Evolutionary conservation across 2,888 invertebrate species (phyloP).

Genomic region (Diadromus collaris): DNA sequence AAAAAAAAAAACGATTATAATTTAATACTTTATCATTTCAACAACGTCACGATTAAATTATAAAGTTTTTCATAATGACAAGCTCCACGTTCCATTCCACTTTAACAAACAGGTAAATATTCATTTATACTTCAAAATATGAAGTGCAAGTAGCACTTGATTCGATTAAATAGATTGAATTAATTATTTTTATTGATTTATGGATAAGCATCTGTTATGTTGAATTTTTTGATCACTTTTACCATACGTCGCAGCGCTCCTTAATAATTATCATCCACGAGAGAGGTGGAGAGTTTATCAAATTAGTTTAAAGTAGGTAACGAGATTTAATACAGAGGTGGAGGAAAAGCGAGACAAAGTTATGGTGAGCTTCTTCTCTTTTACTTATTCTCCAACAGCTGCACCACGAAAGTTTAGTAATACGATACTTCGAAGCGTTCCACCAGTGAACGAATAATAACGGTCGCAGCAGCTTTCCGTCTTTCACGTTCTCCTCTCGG

Average conservation of each 20-base stretch:
- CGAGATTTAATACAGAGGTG: conserved; percentile 40
- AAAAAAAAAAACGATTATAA: conserved; percentile 3
- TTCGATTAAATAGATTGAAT: background rate
- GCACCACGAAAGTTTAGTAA: conserved; percentile 57
- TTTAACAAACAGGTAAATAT: background rate
- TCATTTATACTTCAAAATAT: background rate
- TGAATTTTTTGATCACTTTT: background rate
- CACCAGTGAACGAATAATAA: conserved; percentile 21
- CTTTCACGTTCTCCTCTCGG: conserved; percentile 29
- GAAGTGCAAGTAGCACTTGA: background rate
- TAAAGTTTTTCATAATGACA: background rate
- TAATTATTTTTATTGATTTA: conserved; percentile 18
- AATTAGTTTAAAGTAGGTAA: conserved; percentile 48
- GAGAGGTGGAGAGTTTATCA: conserved; percentile 9
- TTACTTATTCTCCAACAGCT: conserved; percentile 47
- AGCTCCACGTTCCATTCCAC: background rate
- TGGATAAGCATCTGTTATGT: background rate
- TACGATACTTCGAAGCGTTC: conserved; percentile 56
- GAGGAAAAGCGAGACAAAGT: conserved; percentile 60
- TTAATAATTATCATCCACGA: conserved; percentile 34
- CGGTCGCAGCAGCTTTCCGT: conserved; percentile 21
- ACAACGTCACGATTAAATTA: background rate
- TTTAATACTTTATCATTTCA: conserved; percentile 6
- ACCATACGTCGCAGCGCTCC: background rate
- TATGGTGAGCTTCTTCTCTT: conserved; percentile 64